These are phyloP conservation scores for Periophthalmus magnuspinnatus DNA, from an alignment of 2,797 vertebrate species.

Conservation along the genomic window DNA sequence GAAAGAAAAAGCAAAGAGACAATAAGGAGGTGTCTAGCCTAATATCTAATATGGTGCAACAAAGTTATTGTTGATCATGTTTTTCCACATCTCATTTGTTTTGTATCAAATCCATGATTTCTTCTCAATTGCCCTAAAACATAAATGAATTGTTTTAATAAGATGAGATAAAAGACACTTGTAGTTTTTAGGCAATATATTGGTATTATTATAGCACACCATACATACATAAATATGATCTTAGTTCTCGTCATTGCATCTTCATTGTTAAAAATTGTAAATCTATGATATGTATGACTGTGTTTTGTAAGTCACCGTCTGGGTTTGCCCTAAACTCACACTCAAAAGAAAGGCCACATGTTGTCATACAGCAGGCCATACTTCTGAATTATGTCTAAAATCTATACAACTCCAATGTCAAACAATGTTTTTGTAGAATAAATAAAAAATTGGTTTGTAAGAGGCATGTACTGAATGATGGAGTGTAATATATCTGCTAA, in stretches of 20 bases:
- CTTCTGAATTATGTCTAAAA: conserved; percentile 29
- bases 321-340: conserved; percentile 36
- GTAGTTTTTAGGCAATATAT: conserved; percentile 72
- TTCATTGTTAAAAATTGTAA: conserved; percentile 73
- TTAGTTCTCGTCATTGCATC: conserved; percentile 68
- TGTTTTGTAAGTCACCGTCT: conserved; percentile 45
- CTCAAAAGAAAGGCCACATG: conserved; percentile 45
- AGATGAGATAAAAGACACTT: conserved; percentile 53
- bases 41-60: not conserved
- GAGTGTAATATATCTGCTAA: conserved; percentile 45
- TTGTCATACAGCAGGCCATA: conserved; percentile 15
- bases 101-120: not conserved
- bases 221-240: conserved; percentile 72
- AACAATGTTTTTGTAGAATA: conserved; percentile 29
- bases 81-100: conserved; percentile 8
- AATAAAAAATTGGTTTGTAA: conserved; percentile 51
- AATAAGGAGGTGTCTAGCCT: not conserved
- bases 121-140: not conserved
- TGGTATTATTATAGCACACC: conserved; percentile 61
- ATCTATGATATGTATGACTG: conserved; percentile 60
- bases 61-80: not conserved
- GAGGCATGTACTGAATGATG: conserved; percentile 51
- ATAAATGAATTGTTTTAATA: conserved; percentile 42
- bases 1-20: not conserved
- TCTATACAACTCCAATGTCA: conserved; percentile 9